These are phyloP conservation scores for Exephanes ischioxanthus DNA, from an alignment of 2,888 invertebrate species.

Conservation along the genomic window DNA sequence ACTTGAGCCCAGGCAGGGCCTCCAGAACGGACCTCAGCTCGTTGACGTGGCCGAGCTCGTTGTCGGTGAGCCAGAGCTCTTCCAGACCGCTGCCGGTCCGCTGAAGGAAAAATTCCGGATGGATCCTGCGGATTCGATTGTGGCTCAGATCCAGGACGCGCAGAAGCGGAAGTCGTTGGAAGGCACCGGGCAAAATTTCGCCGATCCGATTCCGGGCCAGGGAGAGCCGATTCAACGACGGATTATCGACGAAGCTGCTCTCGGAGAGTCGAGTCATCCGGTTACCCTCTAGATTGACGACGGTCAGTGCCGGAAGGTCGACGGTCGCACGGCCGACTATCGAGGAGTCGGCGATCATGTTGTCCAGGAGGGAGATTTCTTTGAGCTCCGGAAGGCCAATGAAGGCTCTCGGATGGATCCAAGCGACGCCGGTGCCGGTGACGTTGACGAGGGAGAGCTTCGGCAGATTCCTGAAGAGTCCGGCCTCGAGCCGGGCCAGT, in stretches of 20 bases:
- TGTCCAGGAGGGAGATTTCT: conserved; percentile 90
- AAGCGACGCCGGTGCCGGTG: conserved; percentile 90
- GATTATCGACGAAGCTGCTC: conserved; percentile 92
- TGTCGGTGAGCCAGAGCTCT: conserved; percentile 91
- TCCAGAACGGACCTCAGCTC: conserved; percentile 92
- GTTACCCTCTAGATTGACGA: conserved; percentile 90
- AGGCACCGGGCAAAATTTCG: conserved; percentile 92
- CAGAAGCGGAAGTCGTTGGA: conserved; percentile 91
- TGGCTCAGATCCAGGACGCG: conserved; percentile 91
- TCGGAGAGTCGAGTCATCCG: conserved; percentile 90
- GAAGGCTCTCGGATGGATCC: conserved; percentile 92
- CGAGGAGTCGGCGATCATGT: conserved; percentile 91
- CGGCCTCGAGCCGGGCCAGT: conserved; percentile 90
- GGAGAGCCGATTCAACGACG: conserved; percentile 89
- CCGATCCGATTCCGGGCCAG: conserved; percentile 91
- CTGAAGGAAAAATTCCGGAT: conserved; percentile 93
- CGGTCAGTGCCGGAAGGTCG: conserved; percentile 91
- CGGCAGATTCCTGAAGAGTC: conserved; percentile 89
- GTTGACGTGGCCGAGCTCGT: conserved; percentile 91
- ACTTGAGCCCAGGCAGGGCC: conserved; percentile 91
- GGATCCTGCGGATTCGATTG: conserved; percentile 91
- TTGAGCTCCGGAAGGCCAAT: conserved; percentile 90
- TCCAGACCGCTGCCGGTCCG: conserved; percentile 91
- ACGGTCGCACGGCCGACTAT: conserved; percentile 92
- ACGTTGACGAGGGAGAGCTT: conserved; percentile 91